A percentile compares a stretch with the other conserved stretches of the same genome.
Conservation (phyloP, 2,888 invertebrate genomes). For the Gymnoscelis rufifasciata region DNA sequence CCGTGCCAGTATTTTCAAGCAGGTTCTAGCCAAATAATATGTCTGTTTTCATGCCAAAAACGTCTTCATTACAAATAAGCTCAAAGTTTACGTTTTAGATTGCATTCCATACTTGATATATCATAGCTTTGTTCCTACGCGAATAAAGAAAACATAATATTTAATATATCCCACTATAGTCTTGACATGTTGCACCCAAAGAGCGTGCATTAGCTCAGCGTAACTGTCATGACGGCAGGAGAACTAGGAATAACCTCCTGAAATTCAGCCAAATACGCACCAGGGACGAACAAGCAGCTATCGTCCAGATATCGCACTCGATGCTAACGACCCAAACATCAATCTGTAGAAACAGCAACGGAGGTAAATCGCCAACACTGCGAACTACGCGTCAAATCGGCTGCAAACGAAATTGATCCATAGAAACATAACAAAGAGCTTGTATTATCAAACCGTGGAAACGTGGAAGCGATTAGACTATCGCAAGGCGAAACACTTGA, state of each 20-base stretch:
- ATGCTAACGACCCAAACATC: conserved; percentile 12
- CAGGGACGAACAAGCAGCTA: conserved; percentile 1
- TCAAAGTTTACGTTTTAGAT: too few species aligned
- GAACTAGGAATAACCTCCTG: conserved; percentile 35
- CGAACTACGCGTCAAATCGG: conserved; percentile 9
- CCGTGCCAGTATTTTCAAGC: too few species aligned
- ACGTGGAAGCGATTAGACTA: conserved; percentile 39
- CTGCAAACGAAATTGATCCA: conserved; percentile 20
- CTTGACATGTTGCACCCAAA: conserved; percentile 4
- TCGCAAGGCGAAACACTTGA: conserved; percentile 48
- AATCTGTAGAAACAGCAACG: conserved; percentile 9
- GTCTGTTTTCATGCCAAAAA: too few species aligned
- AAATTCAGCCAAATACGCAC: conserved; percentile 43
- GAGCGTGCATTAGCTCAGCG: conserved; percentile 9
- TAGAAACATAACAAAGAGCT: conserved; percentile 19
- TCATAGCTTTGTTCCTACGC: too few species aligned
- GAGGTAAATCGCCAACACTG: neutral
- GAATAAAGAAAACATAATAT: too few species aligned
- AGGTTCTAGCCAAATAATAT: too few species aligned
- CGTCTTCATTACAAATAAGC: too few species aligned
- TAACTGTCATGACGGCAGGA: conserved; percentile 21
- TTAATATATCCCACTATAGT: too few species aligned
- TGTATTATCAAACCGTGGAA: conserved; percentile 14
- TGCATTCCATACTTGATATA: too few species aligned
- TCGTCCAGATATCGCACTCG: conserved; percentile 8